Evolutionary conservation across 2,113 vertebrate species (phyloP).

Genomic region (Poeciliopsis retropinna): DNA sequence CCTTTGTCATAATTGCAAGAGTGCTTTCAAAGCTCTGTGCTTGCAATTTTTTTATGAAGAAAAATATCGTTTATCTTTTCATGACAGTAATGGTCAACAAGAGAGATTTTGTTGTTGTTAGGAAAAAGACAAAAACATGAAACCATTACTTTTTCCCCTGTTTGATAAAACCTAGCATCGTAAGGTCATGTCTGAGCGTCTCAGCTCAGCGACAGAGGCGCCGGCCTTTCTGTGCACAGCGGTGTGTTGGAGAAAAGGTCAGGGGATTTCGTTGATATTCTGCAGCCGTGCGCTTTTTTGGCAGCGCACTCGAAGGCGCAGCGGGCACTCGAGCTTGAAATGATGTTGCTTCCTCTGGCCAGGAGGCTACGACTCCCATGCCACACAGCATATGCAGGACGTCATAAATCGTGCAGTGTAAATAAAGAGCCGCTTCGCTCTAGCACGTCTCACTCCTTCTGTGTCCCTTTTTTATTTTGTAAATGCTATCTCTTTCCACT

Average conservation of each 20-base stretch:
- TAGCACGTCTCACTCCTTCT: conserved; percentile 39
- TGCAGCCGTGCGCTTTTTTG: conserved; percentile 58
- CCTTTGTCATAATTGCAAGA: neutral
- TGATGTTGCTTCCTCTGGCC: conserved; percentile 68
- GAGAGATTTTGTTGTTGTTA: neutral
- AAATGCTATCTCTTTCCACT: conserved; percentile 22
- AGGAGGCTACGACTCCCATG: conserved; percentile 53
- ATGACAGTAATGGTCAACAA: neutral
- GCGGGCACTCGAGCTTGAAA: conserved; percentile 74
- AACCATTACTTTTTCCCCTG: neutral
- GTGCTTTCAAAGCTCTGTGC: neutral
- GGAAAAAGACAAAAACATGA: neutral
- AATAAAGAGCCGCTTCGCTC: conserved; percentile 64
- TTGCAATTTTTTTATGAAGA: neutral
- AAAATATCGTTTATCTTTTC: neutral
- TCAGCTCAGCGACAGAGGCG: conserved; percentile 18
- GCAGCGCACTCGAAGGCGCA: conserved; percentile 53
- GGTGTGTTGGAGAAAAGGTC: conserved; percentile 65
- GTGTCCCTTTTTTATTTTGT: conserved; percentile 13
- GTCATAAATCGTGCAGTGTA: conserved; percentile 67
- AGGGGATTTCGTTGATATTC: conserved; percentile 69
- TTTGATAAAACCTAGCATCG: neutral
- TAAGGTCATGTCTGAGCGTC: conserved; percentile 2
- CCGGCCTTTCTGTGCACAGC: conserved; percentile 45
- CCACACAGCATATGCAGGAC: conserved; percentile 58